Percentiles rank a stretch among this genome's conserved stretches.
These are phyloP conservation scores for Ciconia nigra DNA, from an alignment of 2,797 vertebrate species.

Conservation along the genomic window DNA sequence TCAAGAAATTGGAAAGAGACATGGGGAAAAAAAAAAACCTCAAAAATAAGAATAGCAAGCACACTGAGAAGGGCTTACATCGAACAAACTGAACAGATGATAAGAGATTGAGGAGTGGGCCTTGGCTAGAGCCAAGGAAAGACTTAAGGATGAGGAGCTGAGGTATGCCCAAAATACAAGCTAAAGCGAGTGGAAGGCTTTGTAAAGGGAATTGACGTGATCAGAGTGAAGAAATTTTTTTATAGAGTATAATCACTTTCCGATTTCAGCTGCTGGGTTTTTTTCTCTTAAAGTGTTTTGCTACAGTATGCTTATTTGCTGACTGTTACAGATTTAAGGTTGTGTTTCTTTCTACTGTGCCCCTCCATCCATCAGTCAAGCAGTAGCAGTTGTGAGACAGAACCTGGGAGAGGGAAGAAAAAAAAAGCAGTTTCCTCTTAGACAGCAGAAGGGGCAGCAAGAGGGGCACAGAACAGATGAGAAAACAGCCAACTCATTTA, in stretches of 20 bases:
- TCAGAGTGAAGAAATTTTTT: background rate
- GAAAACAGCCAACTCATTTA: slow-evolving; percentile 72
- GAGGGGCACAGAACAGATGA: slow-evolving; percentile 72
- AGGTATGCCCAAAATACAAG: slow-evolving; percentile 14
- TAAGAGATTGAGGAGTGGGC: background rate
- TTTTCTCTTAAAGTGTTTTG: background rate
- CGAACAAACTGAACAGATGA: background rate
- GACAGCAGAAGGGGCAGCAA: slow-evolving; percentile 72
- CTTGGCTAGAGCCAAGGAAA: slow-evolving; percentile 9
- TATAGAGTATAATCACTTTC: slow-evolving; percentile 3
- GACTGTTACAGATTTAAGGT: slow-evolving; percentile 31
- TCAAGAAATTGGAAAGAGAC: slow-evolving; percentile 33
- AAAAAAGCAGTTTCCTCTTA: slow-evolving; percentile 58
- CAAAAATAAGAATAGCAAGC: slow-evolving; percentile 28
- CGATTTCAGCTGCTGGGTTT: background rate
- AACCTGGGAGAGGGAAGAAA: slow-evolving; percentile 23
- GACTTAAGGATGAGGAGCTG: background rate
- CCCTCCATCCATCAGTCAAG: slow-evolving; percentile 58
- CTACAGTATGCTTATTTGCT: slow-evolving; percentile 20
- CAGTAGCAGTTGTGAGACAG: slow-evolving; percentile 65
- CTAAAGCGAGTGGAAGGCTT: background rate
- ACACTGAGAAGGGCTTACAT: background rate
- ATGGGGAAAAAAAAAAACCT: background rate
- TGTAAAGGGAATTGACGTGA: background rate
- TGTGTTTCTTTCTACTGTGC: slow-evolving; percentile 31